phyloP scores from a whole-genome alignment of 2,888 invertebrate species.

The Deroplatys truncata region DNA sequence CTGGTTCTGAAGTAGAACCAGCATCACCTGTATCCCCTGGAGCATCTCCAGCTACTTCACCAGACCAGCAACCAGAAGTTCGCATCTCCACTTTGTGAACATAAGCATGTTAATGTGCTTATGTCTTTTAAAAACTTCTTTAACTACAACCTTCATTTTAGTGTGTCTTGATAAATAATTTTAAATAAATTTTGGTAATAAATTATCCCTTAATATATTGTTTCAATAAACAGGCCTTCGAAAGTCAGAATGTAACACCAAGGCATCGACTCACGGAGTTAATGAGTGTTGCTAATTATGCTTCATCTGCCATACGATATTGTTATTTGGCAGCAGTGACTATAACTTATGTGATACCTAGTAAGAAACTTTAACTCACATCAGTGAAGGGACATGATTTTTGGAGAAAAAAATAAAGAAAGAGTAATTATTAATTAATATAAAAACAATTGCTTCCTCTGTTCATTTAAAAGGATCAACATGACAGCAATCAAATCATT shows the following conservation, averaged over 20 bases:
- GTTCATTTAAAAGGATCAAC: not conserved
- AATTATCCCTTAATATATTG: not conserved
- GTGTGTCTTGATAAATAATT: not conserved
- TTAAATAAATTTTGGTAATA: not conserved
- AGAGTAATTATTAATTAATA: not conserved
- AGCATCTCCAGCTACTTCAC: slow-evolving; percentile 35
- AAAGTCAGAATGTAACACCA: not conserved
- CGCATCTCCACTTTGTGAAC: slow-evolving; percentile 35
- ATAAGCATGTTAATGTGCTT: not conserved
- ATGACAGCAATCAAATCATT: not conserved
- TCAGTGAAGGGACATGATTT: not conserved
- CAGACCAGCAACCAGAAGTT: slow-evolving; percentile 38
- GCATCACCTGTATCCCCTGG: slow-evolving; percentile 36
- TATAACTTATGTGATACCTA: not conserved
- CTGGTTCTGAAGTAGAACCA: slow-evolving; percentile 39
- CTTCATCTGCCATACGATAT: not conserved
- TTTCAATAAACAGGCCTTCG: not conserved
- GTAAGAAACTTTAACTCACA: not conserved
- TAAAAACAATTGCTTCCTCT: not conserved
- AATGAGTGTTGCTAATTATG: not conserved
- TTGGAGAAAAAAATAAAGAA: not conserved
- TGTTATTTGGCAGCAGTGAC: not conserved
- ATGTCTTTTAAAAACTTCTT: not conserved
- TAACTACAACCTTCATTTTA: not conserved
- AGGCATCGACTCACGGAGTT: not conserved